Conservation (phyloP, 2,888 invertebrate species). For the Calliphora vomitoria region DNA sequence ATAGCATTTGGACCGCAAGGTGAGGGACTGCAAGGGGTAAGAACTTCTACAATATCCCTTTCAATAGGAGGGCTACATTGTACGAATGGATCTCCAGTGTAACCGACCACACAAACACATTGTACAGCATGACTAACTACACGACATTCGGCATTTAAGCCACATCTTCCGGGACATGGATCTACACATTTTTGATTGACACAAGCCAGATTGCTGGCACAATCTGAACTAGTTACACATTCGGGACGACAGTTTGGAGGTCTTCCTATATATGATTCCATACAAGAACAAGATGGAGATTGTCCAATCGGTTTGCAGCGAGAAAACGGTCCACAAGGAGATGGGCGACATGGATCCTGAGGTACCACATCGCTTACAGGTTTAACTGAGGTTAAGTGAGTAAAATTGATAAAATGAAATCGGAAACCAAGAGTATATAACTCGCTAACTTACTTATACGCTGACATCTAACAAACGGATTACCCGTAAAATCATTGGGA, state of each 20-base stretch:
- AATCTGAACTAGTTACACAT: conserved; percentile 92
- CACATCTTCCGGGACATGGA: conserved; percentile 90
- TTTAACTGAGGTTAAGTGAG: conserved; percentile 81
- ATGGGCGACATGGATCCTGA: conserved; percentile 90
- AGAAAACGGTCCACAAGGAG: conserved; percentile 92
- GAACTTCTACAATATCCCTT: conserved; percentile 83
- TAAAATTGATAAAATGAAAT: background rate
- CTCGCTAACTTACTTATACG: conserved; percentile 85
- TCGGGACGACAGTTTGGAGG: conserved; percentile 93
- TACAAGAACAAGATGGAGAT: conserved; percentile 91
- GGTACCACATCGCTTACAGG: conserved; percentile 85
- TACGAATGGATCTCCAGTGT: conserved; percentile 91
- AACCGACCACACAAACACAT: conserved; percentile 88
- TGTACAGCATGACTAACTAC: conserved; percentile 91
- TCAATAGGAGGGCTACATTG: conserved; percentile 86
- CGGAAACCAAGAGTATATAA: background rate
- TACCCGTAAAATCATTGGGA: conserved; percentile 88
- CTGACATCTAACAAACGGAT: conserved; percentile 90
- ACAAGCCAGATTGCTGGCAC: conserved; percentile 89
- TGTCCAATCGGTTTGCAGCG: conserved; percentile 89
- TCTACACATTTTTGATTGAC: conserved; percentile 91
- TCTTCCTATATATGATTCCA: conserved; percentile 88
- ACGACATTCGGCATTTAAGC: conserved; percentile 89
- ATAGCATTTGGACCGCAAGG: conserved; percentile 90
- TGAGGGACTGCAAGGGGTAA: conserved; percentile 87